phyloP scores from a whole-genome alignment of 2,888 invertebrate species.

The Sipha maydis region DNA sequence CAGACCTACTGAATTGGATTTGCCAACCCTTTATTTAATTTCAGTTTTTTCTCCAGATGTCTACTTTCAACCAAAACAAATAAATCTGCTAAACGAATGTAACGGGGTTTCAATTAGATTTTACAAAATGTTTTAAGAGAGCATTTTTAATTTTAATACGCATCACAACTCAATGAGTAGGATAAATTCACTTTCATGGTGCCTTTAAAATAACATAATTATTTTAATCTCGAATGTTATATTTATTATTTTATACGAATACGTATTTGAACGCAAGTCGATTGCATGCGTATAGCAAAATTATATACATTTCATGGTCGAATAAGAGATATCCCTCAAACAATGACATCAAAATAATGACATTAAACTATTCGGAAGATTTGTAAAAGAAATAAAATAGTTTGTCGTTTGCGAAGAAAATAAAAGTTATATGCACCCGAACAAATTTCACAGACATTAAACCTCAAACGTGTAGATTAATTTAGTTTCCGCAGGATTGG shows the following conservation, averaged over 20 bases:
- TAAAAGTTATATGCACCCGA: slow-evolving; percentile 40
- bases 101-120: slow-evolving; percentile 31
- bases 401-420: slow-evolving; percentile 44
- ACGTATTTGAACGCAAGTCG: neutral
- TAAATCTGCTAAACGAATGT: slow-evolving; percentile 50
- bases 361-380: slow-evolving; percentile 43
- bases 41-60: slow-evolving; percentile 17
- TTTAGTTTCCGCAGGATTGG: neutral
- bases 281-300: neutral
- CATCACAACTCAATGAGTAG: neutral
- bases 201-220: neutral
- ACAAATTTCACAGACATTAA: slow-evolving; percentile 60
- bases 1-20: slow-evolving; percentile 10
- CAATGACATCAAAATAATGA: slow-evolving; percentile 32
- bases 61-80: slow-evolving; percentile 30
- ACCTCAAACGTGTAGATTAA: slow-evolving; percentile 38
- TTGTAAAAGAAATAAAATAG: slow-evolving; percentile 45
- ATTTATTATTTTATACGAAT: neutral
- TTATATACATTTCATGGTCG: neutral
- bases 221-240: neutral
- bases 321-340: neutral
- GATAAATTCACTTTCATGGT: neutral
- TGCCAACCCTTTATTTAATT: slow-evolving; percentile 50
- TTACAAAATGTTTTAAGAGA: neutral
- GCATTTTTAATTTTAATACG: neutral